Evolutionary conservation across 2,888 invertebrate genomes (phyloP), one percentile per base, ranked within the genome.

Genomic region (Terebella lapidaria): DNA sequence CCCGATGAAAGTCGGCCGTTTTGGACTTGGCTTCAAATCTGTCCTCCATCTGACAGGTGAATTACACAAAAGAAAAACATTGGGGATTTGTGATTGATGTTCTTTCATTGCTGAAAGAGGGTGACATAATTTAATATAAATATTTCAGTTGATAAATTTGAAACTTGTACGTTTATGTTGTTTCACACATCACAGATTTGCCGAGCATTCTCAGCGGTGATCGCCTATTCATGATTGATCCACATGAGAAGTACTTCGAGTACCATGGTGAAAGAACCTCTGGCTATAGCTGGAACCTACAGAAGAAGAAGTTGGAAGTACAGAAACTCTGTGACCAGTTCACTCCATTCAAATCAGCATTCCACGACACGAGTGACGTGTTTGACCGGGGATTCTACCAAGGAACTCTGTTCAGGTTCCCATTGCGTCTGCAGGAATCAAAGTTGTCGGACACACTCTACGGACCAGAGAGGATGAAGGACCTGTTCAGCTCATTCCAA

Each of bases 1-100:
- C 58, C 70, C 69, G 2, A 61, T 75, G 45, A 76, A 75, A 65
- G 74, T 77, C 4, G 77, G 77, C 3, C 63, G 75, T 55, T 77
- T 75, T 67, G 77, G 77, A 22, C 70, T 77, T 0, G 77, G 77
- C 10, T 77, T 77, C 64, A 77, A 77, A 35, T 77, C 76, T 25
- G 74, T 76, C 3, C 74, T 76, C 29, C 76, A 77, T 57, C 62
- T 77, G 46, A 77, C 77, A 67, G 77, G 77, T 54, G 62, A 56
- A 60, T 54, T 20, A 10, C n/a, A n/a, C n/a, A n/a, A n/a, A n/a
- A n/a, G n/a, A n/a, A n/a, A n/a, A n/a, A n/a, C n/a, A n/a, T n/a
- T n/a, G n/a, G n/a, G n/a, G n/a, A n/a, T n/a, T n/a, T n/a, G n/a
- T n/a, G n/a, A n/a, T n/a, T n/a, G n/a, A n/a, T n/a, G n/a, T n/a